Evolutionary conservation across 2,888 invertebrate genomes (phyloP).

Genomic region (Phymatocera aterrima): DNA sequence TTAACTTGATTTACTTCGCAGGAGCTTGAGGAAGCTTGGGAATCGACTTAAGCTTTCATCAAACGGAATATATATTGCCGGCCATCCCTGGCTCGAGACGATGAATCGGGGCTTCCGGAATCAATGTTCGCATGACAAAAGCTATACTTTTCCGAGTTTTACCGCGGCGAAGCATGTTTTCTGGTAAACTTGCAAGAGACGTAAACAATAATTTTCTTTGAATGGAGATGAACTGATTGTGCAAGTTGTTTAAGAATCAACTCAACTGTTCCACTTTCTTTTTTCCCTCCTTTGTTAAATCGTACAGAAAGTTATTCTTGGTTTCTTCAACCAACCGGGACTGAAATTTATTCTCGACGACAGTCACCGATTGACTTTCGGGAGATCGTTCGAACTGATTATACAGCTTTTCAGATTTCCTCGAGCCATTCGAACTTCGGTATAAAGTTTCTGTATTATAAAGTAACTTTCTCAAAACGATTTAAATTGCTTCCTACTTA

Average conservation of each 20-base stretch:
- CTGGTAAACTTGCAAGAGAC: neutral
- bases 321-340: neutral
- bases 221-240: neutral
- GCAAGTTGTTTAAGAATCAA: constrained; percentile 7
- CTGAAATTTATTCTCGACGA: constrained; percentile 31
- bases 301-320: constrained; percentile 17
- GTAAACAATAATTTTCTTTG: neutral
- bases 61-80: neutral
- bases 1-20: neutral
- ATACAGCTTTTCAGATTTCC: constrained; percentile 35
- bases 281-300: neutral
- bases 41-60: constrained; percentile 32
- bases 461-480: neutral
- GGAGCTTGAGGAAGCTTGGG: neutral
- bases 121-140: neutral
- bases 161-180: neutral
- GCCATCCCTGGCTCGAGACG: neutral
- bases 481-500: constrained; percentile 7
- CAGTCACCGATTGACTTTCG: constrained; percentile 18
- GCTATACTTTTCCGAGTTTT: neutral
- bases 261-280: neutral
- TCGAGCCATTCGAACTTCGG: constrained; percentile 12
- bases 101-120: neutral
- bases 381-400: constrained; percentile 38
- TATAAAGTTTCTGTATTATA: constrained; percentile 27